Conservation (phyloP, 2,797 vertebrate genomes). For the Nannoperca obscura region DNA sequence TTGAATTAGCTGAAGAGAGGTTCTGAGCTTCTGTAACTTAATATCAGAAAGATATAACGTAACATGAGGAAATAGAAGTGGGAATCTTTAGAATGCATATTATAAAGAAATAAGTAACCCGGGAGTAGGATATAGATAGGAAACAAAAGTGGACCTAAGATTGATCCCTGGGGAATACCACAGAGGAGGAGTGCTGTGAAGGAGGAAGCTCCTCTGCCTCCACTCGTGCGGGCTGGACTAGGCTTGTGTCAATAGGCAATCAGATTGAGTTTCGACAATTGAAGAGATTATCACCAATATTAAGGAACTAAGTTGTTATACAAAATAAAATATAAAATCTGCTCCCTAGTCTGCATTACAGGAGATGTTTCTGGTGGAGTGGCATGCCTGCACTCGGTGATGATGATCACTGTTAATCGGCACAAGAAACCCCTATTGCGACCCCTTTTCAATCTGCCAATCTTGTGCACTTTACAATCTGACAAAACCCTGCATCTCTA, state of each 20-base stretch:
- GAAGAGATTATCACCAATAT: background rate
- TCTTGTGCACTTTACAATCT: too few species aligned
- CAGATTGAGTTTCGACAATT: background rate
- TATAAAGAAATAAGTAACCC: background rate
- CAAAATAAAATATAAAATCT: background rate
- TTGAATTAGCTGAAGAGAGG: background rate
- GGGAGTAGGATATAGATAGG: background rate
- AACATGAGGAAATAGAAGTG: background rate
- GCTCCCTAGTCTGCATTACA: background rate
- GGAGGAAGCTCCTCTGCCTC: background rate
- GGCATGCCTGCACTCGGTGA: background rate
- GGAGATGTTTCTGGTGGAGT: background rate
- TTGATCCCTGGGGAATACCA: background rate
- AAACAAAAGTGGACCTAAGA: constrained; percentile 1
- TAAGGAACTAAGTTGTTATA: background rate
- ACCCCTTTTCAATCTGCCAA: too few species aligned
- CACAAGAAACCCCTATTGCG: background rate
- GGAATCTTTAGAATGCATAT: background rate
- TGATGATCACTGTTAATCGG: background rate
- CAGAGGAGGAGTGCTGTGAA: background rate
- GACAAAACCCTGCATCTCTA: too few species aligned
- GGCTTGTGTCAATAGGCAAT: background rate
- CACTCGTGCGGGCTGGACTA: background rate
- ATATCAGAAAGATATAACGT: background rate
- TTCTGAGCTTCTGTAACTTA: background rate